Evolutionary conservation across 2,888 invertebrate species (phyloP), one percentile per base, ranked within the genome.

Genomic region (Rotaria macrura): DNA sequence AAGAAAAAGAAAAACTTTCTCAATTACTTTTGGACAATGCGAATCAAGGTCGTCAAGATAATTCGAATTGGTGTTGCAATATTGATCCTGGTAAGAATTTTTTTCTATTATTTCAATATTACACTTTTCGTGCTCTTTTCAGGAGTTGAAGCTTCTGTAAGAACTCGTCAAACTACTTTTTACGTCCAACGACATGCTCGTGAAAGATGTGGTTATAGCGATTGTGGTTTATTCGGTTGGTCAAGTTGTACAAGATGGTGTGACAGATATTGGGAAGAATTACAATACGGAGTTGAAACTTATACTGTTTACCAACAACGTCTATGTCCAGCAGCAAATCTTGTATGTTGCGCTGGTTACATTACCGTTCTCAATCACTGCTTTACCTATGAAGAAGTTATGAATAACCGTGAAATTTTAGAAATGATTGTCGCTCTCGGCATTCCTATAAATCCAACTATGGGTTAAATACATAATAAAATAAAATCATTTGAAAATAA

Each of bases 161-260:
- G 6, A 79, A 79, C 79, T 10, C 40, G 79, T 43, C 40, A 43
- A 43, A 43, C n/a, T 1, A 40, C 40, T 0, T 40, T 4, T 43
- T 4, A 0, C 34, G 43, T 79, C 23, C 40, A 40, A 43, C 79
- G 79, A 25, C 79, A 79, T 79, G 20, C 79, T 9, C 40, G 79
- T 43, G 43, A 23, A 2, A 79, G 43, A 43, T 79, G 79, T 43
- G 79, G 79, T 43, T 79, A 79, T 6, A 25, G n/a, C 14, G n/a
- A 14, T n/a, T 79, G 79, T 79, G 79, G 79, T 14, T 3, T 79
- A n/a, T 79, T 79, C 25, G 79, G 79, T n/a, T 79, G 79, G 79
- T 43, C 43, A 79, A n/a, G 12, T 14, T 79, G 79, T 43, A 79
- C 79, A 79, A 3, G n/a, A 5, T 79, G 79, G 79, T 79, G 79